These are phyloP conservation scores for Prorops nasuta DNA, from an alignment of 1,140 invertebrate species.

Conservation along the genomic window DNA sequence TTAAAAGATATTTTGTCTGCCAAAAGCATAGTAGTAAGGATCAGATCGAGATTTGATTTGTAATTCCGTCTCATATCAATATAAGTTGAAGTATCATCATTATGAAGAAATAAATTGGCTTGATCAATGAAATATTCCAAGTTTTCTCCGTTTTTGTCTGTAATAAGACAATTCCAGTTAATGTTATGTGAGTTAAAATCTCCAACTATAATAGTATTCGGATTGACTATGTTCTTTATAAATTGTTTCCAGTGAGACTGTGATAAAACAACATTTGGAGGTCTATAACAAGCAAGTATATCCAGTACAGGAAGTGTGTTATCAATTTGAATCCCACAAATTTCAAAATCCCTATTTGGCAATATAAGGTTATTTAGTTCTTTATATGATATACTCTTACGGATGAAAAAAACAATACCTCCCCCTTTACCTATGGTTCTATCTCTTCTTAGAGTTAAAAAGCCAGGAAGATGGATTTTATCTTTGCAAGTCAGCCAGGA, in stretches of 20 bases:
- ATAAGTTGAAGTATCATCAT: background rate
- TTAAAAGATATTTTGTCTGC: slow-evolving; percentile 6
- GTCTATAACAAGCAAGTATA: slow-evolving; percentile 10
- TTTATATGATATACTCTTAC: slow-evolving; percentile 1
- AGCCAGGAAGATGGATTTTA: background rate
- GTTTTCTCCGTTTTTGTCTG: background rate
- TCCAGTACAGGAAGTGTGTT: background rate
- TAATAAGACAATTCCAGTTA: slow-evolving; percentile 4
- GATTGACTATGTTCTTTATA: background rate
- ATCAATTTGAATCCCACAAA: slow-evolving; percentile 7
- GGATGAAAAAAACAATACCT: slow-evolving; percentile 7
- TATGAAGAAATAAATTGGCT: slow-evolving; percentile 1
- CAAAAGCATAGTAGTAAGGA: slow-evolving; percentile 5
- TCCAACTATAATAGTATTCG: background rate
- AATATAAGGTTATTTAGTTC: background rate
- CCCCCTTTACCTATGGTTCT: background rate
- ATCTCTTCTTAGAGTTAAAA: slow-evolving; percentile 1
- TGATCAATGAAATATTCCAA: background rate
- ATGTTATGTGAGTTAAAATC: slow-evolving; percentile 6
- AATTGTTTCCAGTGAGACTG: slow-evolving; percentile 10
- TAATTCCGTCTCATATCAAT: slow-evolving; percentile 1
- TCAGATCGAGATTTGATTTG: slow-evolving; percentile 15
- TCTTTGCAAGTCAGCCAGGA: slow-evolving; percentile 2
- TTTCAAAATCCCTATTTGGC: background rate
- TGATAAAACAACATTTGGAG: background rate